Evolutionary conservation across 2,888 invertebrate genomes (phyloP).

Genomic region (Phrixothrix hirtus): DNA sequence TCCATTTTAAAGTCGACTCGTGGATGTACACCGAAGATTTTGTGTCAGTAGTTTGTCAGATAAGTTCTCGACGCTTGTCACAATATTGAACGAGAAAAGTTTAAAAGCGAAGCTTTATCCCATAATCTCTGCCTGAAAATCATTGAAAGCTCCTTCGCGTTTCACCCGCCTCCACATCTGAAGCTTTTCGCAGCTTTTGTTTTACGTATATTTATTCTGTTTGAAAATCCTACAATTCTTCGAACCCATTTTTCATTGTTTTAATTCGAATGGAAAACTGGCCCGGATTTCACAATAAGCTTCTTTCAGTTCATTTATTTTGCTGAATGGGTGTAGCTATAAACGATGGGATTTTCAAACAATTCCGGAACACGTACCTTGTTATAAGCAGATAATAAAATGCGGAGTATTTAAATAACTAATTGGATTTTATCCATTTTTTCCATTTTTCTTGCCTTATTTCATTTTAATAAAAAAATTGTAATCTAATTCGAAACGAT

Average conservation of each 20-base stretch:
- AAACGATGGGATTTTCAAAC: background rate
- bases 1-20: background rate
- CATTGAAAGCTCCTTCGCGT: slow-evolving; percentile 27
- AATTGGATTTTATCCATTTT: too few relatives aligned
- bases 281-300: background rate
- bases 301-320: background rate
- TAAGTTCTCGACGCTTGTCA: slow-evolving; percentile 27
- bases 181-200: slow-evolving; percentile 21
- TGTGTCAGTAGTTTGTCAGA: slow-evolving; percentile 28
- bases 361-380: too few relatives aligned
- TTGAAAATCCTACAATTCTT: slow-evolving; percentile 2
- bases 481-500: too few relatives aligned
- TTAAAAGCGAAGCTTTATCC: slow-evolving; percentile 29
- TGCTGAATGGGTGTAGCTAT: background rate
- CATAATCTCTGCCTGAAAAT: slow-evolving; percentile 28
- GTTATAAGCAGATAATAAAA: too few relatives aligned
- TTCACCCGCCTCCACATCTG: slow-evolving; percentile 10
- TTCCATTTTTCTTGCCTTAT: too few relatives aligned
- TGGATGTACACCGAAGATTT: slow-evolving; percentile 25
- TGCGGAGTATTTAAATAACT: too few relatives aligned
- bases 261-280: background rate
- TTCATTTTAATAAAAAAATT: too few relatives aligned
- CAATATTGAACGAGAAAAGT: slow-evolving; percentile 28
- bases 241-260: background rate
- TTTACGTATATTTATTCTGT: slow-evolving; percentile 17